phyloP scores from a whole-genome alignment of 2,888 invertebrate genomes.

The Brachyopa scutellaris region DNA sequence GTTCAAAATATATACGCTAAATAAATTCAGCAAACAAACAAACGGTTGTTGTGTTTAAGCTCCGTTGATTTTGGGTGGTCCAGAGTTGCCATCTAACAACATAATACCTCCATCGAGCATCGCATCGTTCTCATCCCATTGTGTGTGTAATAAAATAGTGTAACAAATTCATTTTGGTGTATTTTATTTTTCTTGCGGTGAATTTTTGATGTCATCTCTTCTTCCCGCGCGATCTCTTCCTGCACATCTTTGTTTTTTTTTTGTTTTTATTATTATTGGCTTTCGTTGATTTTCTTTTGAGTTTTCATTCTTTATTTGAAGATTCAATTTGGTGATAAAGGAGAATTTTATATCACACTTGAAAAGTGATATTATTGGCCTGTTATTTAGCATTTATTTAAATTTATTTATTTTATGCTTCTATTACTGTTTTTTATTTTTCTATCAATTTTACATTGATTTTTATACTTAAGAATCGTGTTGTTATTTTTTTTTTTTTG shows the following conservation, averaged over 20 bases:
- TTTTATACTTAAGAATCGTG: constrained; percentile 12
- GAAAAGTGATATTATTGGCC: constrained; percentile 54
- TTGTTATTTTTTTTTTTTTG: background rate
- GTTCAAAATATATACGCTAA: too few species aligned
- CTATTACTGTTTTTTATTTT: constrained; percentile 62
- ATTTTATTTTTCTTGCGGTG: background rate
- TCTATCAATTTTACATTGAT: constrained; percentile 6
- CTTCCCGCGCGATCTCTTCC: background rate
- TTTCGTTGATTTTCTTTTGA: constrained; percentile 49
- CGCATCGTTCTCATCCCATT: background rate
- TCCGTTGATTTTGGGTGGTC: constrained; percentile 20
- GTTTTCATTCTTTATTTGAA: constrained; percentile 45
- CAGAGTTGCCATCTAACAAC: constrained; percentile 17
- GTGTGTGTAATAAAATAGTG: constrained; percentile 49
- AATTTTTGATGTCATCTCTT: constrained; percentile 6
- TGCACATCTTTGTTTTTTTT: constrained; percentile 4
- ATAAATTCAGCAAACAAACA: too few species aligned
- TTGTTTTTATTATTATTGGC: constrained; percentile 14
- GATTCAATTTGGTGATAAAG: constrained; percentile 68
- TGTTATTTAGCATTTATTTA: constrained; percentile 69
- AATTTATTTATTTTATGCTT: constrained; percentile 69
- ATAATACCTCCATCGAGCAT: background rate
- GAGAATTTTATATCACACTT: constrained; percentile 67
- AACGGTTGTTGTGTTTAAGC: too few species aligned
- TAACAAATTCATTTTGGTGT: constrained; percentile 39